Evolutionary conservation across 2,113 vertebrate species (phyloP).

Genomic region (Cololabis saira): DNA sequence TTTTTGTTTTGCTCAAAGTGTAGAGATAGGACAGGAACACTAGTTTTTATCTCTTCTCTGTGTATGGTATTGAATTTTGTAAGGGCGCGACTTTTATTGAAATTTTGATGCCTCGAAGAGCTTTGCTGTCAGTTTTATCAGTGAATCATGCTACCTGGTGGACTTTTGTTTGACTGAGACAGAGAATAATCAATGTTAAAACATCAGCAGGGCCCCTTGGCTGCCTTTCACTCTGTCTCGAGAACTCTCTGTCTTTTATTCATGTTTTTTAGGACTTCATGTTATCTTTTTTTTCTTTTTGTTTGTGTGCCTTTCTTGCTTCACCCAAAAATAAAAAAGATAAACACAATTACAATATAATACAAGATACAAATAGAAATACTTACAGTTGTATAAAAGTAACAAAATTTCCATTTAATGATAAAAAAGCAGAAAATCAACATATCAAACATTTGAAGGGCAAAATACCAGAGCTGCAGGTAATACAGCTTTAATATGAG

Average conservation of each 20-base stretch:
- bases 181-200: conserved; percentile 53
- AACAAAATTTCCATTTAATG: too few species aligned
- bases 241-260: conserved; percentile 5
- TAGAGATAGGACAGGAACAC: conserved; percentile 22
- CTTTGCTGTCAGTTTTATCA: conserved; percentile 44
- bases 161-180: conserved; percentile 38
- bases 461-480: too few species aligned
- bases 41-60: conserved; percentile 14
- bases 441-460: too few species aligned
- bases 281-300: background rate
- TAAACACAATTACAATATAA: too few species aligned
- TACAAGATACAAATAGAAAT: too few species aligned
- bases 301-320: too few species aligned
- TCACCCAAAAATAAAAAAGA: too few species aligned
- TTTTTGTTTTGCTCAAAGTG: conserved; percentile 58
- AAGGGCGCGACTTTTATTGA: conserved; percentile 37
- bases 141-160: conserved; percentile 29
- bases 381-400: too few species aligned
- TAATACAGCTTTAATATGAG: too few species aligned
- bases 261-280: background rate
- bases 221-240: conserved; percentile 22
- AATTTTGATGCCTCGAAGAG: conserved; percentile 34
- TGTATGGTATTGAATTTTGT: conserved; percentile 41
- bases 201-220: conserved; percentile 29
- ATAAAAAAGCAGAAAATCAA: too few species aligned